A percentile compares a stretch with the other conserved stretches of the same genome.
Conservation (phyloP, 37 sponge, comb jelly and placozoan species). For the Axinella damicornis region DNA sequence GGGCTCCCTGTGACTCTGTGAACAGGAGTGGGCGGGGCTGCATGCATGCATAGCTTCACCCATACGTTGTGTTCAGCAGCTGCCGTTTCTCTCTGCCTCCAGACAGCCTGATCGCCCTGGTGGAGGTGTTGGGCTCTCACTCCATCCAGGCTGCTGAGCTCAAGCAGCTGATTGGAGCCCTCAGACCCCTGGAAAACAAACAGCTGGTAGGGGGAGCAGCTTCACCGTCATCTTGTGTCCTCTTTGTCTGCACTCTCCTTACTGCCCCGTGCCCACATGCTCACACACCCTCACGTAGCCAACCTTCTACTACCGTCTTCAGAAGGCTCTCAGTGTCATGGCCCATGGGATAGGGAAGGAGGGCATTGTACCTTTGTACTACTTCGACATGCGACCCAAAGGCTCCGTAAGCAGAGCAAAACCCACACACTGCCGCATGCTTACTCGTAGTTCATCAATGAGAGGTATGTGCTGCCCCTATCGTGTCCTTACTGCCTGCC, state of each 20-base stretch:
- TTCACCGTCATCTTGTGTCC: no score
- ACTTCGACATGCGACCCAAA: constrained; percentile 61
- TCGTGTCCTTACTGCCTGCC: no score
- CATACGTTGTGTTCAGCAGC: no score
- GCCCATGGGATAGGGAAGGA: constrained; percentile 24
- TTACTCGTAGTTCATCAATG: background rate
- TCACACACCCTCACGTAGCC: constrained; percentile 43
- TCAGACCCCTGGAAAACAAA: constrained; percentile 57
- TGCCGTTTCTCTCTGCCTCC: background rate
- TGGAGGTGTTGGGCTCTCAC: constrained; percentile 79
- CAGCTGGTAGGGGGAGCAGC: constrained; percentile 27
- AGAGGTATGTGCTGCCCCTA: no score
- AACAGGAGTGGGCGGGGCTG: background rate
- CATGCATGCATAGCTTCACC: no score
- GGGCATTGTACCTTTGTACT: constrained; percentile 50
- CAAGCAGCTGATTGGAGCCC: constrained; percentile 72
- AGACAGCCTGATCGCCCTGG: constrained; percentile 63
- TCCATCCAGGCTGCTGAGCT: constrained; percentile 74
- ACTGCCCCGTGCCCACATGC: background rate
- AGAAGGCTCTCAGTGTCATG: constrained; percentile 54
- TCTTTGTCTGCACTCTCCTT: no score
- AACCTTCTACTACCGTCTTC: constrained; percentile 64
- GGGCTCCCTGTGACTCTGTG: background rate
- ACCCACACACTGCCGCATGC: no score
- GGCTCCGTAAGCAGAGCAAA: constrained; percentile 34